phyloP scores from a whole-genome alignment of 2,113 vertebrate species.

The Hylia prasina region DNA sequence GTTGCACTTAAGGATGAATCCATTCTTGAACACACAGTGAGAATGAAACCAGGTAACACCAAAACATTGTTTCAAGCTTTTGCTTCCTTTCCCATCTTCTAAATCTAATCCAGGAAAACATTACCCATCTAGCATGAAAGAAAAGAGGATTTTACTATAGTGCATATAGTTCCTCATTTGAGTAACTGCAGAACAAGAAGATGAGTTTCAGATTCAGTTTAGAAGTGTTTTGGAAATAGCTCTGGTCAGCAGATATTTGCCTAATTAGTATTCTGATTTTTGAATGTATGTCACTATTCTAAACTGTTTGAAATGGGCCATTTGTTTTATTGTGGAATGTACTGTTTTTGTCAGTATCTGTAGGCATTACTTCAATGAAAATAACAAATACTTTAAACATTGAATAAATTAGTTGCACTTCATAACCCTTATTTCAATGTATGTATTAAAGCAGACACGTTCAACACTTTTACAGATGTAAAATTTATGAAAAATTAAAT shows the following conservation, averaged over 20 bases:
- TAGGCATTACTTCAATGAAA: background rate
- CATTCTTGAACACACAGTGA: background rate
- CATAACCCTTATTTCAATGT: background rate
- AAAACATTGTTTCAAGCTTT: background rate
- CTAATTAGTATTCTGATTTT: background rate
- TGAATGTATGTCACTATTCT: background rate
- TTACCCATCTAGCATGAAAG: background rate
- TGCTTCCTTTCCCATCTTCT: background rate
- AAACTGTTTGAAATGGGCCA: background rate
- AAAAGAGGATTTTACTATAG: background rate
- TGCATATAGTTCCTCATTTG: background rate
- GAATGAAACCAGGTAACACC: background rate
- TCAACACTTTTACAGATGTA: background rate
- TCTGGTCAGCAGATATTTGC: background rate
- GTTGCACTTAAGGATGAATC: background rate
- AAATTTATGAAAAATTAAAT: background rate
- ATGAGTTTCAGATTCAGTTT: background rate
- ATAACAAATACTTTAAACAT: background rate
- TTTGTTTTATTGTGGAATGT: background rate
- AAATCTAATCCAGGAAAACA: background rate
- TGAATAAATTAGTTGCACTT: background rate
- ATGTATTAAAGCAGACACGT: background rate
- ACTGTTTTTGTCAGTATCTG: background rate
- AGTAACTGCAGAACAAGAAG: background rate
- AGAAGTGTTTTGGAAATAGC: background rate